Evolutionary conservation across 92 coral and sea anemone genomes (phyloP).

Genomic region (Scolanthus callimorphus): DNA sequence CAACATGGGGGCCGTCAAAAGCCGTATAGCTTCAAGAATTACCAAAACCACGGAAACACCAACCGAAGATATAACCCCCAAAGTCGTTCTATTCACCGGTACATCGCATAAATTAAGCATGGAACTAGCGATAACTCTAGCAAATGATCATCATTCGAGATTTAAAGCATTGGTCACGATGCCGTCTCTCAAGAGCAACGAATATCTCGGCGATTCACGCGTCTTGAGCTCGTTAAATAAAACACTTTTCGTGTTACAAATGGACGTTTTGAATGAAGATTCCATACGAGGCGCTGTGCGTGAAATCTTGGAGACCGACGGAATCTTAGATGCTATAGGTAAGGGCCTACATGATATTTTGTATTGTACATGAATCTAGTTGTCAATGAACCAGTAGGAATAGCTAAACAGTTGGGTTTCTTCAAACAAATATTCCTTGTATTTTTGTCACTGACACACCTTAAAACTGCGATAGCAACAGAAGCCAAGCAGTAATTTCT

Average conservation of each 20-base stretch:
- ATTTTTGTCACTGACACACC: no score
- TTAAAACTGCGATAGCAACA: no score
- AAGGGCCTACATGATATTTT: no score
- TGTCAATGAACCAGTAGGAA: no score
- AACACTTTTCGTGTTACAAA: conserved; percentile 85
- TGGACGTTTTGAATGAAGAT: conserved; percentile 75
- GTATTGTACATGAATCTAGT: no score
- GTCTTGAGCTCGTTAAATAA: conserved; percentile 70
- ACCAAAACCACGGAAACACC: conserved; percentile 17
- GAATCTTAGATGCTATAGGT: conserved; percentile 90
- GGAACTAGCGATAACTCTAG: conserved; percentile 76
- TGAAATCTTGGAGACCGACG: conserved; percentile 87
- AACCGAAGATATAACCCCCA: conserved; percentile 50
- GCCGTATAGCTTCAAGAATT: conserved; percentile 52
- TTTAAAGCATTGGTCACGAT: conserved; percentile 89
- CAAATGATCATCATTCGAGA: conserved; percentile 69
- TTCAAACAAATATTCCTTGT: no score
- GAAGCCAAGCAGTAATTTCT: no score
- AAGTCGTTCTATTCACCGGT: conserved; percentile 87
- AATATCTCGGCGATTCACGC: conserved; percentile 80
- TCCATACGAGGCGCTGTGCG: conserved; percentile 73
- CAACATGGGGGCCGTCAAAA: conserved; percentile 58
- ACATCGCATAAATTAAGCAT: conserved; percentile 82
- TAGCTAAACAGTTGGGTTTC: no score
- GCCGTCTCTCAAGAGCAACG: conserved; percentile 81